Base-by-base conservation (phyloP, 2,888 invertebrate genomes). In the Yponomeuta evonymella region DNA sequence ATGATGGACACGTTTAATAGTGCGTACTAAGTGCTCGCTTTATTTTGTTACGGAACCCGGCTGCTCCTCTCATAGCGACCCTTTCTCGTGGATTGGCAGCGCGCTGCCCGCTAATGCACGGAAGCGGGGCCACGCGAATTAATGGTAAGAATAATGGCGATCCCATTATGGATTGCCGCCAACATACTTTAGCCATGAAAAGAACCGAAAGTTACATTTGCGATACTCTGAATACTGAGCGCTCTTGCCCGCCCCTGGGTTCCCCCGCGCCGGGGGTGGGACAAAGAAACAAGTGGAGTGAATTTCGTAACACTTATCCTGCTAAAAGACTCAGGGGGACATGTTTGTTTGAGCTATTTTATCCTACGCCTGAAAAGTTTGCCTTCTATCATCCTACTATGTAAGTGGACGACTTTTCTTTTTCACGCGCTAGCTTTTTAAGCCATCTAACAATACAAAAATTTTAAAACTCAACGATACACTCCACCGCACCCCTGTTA, bases 131-230 rank as follows among this genome's bases (percentile, higher is more conserved):
- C 86, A 89, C 84, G 87, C 87, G 91, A 90, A 92, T 92, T 91
- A 92, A 92, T 91, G 90, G 92, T 88, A 92, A 90, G 92, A 92
- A 92, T 92, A 92, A 92, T 92, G 91, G 92, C 90, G 87, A 91
- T 90, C 89, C 92, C 92, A 92, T 92, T 92, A 92, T 92, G 92
- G 92, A 92, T 92, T 91, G 92, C 92, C 92, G 92, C 92, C 92
- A 92, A 92, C 92, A 91, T 92, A 91, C 91, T 92, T 92, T 91
- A 92, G 89, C 86, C 88, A 92, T 92, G 91, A 92, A 92, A 92
- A 91, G 92, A 92, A 91, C 91, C 91, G 90, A 92, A 92, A 92
- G 91, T 92, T 91, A 91, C 92, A 91, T 91, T 92, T 91, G 90
- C 91, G 91, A 92, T 91, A 91, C 91, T 90, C 88, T 91, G 91